A percentile compares a stretch with the other conserved stretches of the same genome.
These are phyloP conservation scores for Hartigia nigra DNA, from an alignment of 2,888 invertebrate genomes.

Conservation along the genomic window DNA sequence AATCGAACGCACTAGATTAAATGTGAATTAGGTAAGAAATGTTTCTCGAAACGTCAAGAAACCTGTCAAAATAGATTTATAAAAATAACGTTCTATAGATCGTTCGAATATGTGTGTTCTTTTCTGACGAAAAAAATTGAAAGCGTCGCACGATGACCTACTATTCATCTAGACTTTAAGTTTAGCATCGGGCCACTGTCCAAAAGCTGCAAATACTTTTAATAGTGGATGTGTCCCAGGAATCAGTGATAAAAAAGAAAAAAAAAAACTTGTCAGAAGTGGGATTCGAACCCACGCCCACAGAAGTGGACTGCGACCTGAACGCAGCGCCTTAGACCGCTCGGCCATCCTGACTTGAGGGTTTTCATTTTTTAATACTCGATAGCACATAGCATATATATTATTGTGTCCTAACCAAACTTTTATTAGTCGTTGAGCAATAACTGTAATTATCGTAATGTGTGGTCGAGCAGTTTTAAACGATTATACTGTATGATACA, in stretches of 20 bases:
- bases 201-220: not conserved
- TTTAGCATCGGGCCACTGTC: not conserved
- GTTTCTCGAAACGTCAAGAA: not conserved
- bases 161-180: not conserved
- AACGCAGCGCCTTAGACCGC: slow-evolving; percentile 88
- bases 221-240: not conserved
- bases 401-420: not conserved
- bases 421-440: not conserved
- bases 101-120: not conserved
- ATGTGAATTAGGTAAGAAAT: not conserved
- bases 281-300: slow-evolving; percentile 87
- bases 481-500: not conserved
- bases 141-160: not conserved
- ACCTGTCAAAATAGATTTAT: not conserved
- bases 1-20: not conserved
- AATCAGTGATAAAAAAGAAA: not conserved
- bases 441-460: not conserved
- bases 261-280: slow-evolving; percentile 73
- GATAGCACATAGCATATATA: not conserved
- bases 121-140: not conserved
- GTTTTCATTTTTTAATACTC: not conserved
- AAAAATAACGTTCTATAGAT: not conserved
- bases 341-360: not conserved
- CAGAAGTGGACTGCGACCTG: slow-evolving; percentile 84
- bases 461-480: not conserved